phyloP scores from a whole-genome alignment of 2,888 invertebrate genomes.

The Pollenia labialis region DNA sequence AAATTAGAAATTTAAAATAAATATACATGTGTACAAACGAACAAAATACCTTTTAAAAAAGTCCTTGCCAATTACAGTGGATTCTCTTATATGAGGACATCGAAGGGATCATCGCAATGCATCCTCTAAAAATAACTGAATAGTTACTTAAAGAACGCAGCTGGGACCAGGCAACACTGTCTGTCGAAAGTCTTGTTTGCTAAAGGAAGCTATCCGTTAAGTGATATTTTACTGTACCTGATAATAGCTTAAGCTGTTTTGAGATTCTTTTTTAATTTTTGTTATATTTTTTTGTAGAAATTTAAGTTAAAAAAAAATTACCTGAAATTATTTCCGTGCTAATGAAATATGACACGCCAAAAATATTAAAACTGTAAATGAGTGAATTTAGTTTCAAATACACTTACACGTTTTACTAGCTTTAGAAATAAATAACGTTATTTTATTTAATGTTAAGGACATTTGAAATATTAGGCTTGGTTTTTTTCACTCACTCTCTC shows the following conservation, averaged over 20 bases:
- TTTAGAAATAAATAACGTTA: conserved; percentile 36
- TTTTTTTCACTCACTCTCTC: conserved; percentile 16
- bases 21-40: too few relatives aligned
- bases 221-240: conserved; percentile 8
- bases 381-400: not conserved
- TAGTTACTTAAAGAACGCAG: too few relatives aligned
- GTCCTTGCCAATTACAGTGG: too few relatives aligned
- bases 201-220: too few relatives aligned
- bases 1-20: too few relatives aligned
- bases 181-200: too few relatives aligned
- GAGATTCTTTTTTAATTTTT: not conserved
- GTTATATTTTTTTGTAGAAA: not conserved
- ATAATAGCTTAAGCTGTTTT: conserved; percentile 26
- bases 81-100: too few relatives aligned
- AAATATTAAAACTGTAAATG: conserved; percentile 27
- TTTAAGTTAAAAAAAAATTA: not conserved
- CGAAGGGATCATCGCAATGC: too few relatives aligned
- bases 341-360: conserved; percentile 71
- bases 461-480: conserved; percentile 67
- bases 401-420: not conserved
- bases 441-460: conserved; percentile 64
- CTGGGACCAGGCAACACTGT: too few relatives aligned
- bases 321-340: conserved; percentile 28
- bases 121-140: too few relatives aligned
- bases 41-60: too few relatives aligned